Conservation (phyloP, 1,140 invertebrate species). For the Metaphire vulgaris region DNA sequence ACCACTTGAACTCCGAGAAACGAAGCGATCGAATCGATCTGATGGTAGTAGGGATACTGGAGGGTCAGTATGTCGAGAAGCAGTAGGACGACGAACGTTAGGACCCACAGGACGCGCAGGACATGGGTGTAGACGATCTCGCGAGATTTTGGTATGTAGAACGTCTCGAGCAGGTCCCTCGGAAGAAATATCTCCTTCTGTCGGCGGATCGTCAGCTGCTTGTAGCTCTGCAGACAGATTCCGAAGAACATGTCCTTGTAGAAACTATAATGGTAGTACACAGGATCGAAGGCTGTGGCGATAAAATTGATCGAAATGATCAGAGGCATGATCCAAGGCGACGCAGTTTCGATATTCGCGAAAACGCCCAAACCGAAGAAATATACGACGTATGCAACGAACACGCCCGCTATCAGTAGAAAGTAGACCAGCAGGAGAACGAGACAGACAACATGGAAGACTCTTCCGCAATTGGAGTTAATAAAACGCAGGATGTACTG, state of each 20-base stretch:
- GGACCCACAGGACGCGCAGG: background rate
- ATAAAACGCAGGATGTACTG: background rate
- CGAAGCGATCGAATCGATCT: conserved; percentile 5
- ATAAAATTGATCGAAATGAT: conserved; percentile 8
- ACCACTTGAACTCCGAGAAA: conserved; percentile 19
- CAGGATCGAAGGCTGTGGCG: conserved; percentile 13
- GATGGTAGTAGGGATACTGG: conserved; percentile 6
- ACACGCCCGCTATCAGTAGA: conserved; percentile 1
- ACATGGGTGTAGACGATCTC: background rate
- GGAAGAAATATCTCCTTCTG: conserved; percentile 12
- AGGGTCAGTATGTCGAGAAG: conserved; percentile 6
- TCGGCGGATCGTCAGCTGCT: background rate
- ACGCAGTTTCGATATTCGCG: conserved; percentile 11
- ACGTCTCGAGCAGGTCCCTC: conserved; percentile 10
- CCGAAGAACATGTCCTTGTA: conserved; percentile 5
- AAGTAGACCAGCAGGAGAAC: conserved; percentile 4
- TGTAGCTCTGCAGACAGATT: conserved; percentile 10
- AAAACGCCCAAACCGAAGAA: conserved; percentile 8
- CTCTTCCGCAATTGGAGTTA: background rate
- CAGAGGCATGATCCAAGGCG: conserved; percentile 10
- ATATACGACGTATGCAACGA: conserved; percentile 14
- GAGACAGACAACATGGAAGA: background rate
- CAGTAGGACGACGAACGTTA: conserved; percentile 1
- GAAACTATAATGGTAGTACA: conserved; percentile 6
- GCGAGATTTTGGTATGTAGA: conserved; percentile 9